Conservation (phyloP, 2,797 vertebrate species). For the Streptopelia turtur region DNA sequence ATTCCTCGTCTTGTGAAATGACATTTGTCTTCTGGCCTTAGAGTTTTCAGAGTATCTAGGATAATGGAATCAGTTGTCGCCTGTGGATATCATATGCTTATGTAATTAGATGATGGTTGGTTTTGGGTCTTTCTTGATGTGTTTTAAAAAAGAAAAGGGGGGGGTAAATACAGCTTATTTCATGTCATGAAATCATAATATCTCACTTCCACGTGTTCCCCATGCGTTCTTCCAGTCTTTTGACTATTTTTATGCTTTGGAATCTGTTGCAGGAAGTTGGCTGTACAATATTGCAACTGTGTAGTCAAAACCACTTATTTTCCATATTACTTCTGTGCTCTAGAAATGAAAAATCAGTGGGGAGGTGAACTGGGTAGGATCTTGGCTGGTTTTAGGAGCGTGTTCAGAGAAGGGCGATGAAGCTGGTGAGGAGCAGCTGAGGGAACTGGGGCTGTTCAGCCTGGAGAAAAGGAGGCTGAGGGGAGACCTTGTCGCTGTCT, state of each 20-base stretch:
- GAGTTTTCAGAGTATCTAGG: not conserved
- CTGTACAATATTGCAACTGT: not conserved
- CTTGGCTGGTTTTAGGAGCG: not conserved
- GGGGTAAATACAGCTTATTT: not conserved
- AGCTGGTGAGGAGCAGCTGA: too few species aligned
- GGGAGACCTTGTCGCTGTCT: too few species aligned
- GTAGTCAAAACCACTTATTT: not conserved
- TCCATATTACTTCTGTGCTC: not conserved
- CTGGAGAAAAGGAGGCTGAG: too few species aligned
- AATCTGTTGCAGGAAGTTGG: not conserved
- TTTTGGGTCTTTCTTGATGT: not conserved
- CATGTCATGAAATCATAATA: accelerated
- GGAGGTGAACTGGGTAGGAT: not conserved
- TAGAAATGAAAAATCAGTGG: not conserved
- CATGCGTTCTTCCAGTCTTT: not conserved
- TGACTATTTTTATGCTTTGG: not conserved
- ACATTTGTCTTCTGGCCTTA: not conserved
- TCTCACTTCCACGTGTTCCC: not conserved
- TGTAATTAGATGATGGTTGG: not conserved
- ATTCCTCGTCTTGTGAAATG: not conserved
- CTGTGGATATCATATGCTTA: accelerated
- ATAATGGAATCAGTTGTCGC: not conserved
- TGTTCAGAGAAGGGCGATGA: too few species aligned
- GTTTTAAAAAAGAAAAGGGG: not conserved
- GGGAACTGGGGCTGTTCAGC: too few species aligned